Conservation (phyloP, 2,797 vertebrate species). For the Monodelphis domestica region DNA sequence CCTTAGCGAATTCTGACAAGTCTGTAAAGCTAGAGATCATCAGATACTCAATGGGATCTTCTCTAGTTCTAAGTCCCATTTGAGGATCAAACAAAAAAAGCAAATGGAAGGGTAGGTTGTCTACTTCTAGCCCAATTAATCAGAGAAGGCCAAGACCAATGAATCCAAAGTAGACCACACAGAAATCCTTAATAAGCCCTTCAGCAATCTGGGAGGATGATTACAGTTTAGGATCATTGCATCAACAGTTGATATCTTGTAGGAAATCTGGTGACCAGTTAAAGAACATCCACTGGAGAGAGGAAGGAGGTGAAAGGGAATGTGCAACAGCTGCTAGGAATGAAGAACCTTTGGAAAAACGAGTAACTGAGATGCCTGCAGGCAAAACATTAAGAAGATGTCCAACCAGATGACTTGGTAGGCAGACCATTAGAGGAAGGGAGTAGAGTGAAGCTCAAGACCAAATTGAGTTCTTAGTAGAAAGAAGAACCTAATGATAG, state of each 20-base stretch:
- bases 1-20: not conserved
- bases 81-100: not conserved
- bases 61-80: not conserved
- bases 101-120: not conserved
- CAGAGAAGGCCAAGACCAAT: not conserved
- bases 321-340: not conserved
- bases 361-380: not conserved
- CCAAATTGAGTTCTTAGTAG: not conserved
- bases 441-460: fast-evolving
- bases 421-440: not conserved
- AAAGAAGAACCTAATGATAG: not conserved
- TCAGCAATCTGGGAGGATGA: not conserved
- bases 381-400: fast-evolving
- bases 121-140: not conserved
- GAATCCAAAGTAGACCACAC: not conserved
- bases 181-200: not conserved
- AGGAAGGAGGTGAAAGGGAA: not conserved
- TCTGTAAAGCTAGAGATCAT: not conserved
- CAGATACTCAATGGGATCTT: not conserved
- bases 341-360: not conserved
- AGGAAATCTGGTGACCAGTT: not conserved
- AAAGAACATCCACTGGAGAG: not conserved
- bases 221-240: not conserved
- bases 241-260: not conserved
- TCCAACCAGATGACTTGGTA: not conserved